Evolutionary conservation across 1,140 invertebrate genomes (phyloP), one percentile per base, ranked within the genome.

Genomic region (Polypedilum pembai): DNA sequence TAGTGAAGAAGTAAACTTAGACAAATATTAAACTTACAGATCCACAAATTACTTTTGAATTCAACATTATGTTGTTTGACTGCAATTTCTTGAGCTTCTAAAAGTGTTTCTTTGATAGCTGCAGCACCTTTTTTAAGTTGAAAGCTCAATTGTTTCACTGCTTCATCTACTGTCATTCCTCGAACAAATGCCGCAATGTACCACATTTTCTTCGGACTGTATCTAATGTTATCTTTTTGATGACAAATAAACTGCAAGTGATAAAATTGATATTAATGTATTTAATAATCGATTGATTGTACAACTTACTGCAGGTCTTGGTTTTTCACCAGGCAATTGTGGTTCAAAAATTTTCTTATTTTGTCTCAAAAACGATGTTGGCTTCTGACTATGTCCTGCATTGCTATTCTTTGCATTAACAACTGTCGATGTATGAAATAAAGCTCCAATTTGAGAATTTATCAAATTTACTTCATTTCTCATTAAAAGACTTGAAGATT

Each of bases 1-100:
- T 40, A 10, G 4, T 69, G 17, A 69, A 18, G 18, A 3, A 8
- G 24, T 7, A 73, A 40, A 40, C 15, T 40, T 40, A 3, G 3
- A 21, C 4, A 73, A n/a, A 33, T 74, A 8, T 21, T 20, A 41
- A 79, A 89, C 90, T 88, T 84, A 96, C 94, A 91, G 85, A 98
- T 90, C 96, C 96, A 99, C 69, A 99, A 85, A 85, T 98, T 98
- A 79, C 92, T 96, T 80, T 89, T 92, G 83, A 90, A 99, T 84
- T 98, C 96, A 40, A 98, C 94, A 87, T 97, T 93, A 79, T 98
- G 95, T 33, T 92, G 81, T 77, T 89, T 87, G 1, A 98, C 89
- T 72, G 96, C 96, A 76, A 94, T 82, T 78, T 92, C 86, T 80
- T 94, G 92, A 3, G 96, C 96, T 86, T 98, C 96, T 75, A 92